Conservation (phyloP, 2,888 invertebrate genomes). For the Lycia hirtaria region DNA sequence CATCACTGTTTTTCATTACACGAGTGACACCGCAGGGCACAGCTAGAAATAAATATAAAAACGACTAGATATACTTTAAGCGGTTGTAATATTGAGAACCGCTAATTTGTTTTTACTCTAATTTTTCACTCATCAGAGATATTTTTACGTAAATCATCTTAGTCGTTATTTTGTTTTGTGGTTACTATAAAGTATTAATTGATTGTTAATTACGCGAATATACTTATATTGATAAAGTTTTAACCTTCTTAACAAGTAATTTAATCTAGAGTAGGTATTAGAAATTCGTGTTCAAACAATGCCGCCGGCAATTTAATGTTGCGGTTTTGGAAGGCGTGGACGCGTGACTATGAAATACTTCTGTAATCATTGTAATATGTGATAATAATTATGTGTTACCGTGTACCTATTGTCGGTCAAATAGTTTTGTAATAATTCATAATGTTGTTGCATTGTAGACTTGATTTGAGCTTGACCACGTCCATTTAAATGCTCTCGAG, state of each 20-base stretch:
- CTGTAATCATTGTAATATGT: constrained; percentile 25
- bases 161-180: too few species aligned
- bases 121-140: too few species aligned
- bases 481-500: background rate
- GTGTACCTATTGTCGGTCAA: constrained; percentile 14
- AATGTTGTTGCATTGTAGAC: constrained; percentile 16
- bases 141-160: too few species aligned
- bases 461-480: background rate
- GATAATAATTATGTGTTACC: constrained; percentile 25
- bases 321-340: constrained; percentile 22
- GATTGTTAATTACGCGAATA: background rate
- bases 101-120: too few species aligned
- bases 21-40: too few species aligned
- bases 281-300: constrained; percentile 5
- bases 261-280: constrained; percentile 3
- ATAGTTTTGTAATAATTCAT: constrained; percentile 18
- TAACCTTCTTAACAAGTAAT: background rate
- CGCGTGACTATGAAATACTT: constrained; percentile 28
- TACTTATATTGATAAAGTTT: background rate
- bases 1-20: too few species aligned
- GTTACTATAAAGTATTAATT: too few species aligned
- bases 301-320: constrained; percentile 14
- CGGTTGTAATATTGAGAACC: too few species aligned
- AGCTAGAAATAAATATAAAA: too few species aligned
- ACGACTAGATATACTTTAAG: too few species aligned